phyloP scores from a whole-genome alignment of 2,113 vertebrate species.

The Gymnorhina tibicen region DNA sequence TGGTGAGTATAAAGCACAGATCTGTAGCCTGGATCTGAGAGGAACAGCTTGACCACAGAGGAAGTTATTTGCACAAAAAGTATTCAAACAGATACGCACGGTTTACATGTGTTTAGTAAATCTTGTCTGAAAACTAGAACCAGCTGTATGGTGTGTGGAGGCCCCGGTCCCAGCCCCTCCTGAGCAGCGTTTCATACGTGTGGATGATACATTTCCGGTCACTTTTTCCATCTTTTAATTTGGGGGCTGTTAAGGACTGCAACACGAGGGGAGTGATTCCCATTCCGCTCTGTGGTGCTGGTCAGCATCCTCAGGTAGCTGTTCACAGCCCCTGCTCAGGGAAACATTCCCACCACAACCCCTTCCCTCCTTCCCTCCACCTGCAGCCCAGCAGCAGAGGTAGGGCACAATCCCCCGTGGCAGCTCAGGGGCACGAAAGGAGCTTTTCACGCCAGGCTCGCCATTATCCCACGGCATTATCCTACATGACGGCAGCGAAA shows the following conservation, averaged over 20 bases:
- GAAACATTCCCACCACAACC: rapidly evolving
- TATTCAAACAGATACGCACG: conserved; percentile 67
- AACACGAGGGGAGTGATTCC: not conserved
- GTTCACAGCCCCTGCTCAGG: not conserved
- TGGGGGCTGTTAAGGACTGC: not conserved
- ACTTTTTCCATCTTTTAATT: conserved; percentile 30
- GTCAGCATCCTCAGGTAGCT: not conserved
- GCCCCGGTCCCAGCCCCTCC: conserved; percentile 29
- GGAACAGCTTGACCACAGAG: conserved; percentile 66
- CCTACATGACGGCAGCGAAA: not conserved
- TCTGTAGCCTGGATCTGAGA: conserved; percentile 48
- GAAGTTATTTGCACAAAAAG: conserved; percentile 66
- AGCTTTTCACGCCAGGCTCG: not conserved
- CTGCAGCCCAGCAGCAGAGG: not conserved
- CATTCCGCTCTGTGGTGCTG: not conserved
- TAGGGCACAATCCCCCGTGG: not conserved
- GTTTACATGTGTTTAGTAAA: conserved; percentile 72
- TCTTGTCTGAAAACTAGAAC: conserved; percentile 65
- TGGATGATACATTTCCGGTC: not conserved
- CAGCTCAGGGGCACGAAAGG: not conserved
- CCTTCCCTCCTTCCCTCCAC: not conserved
- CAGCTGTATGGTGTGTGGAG: conserved; percentile 53
- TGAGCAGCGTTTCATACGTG: not conserved
- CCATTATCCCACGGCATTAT: not conserved
- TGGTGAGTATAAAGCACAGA: not conserved